These are phyloP conservation scores for Crematogaster levior DNA, from an alignment of 2,888 invertebrate species.

Conservation along the genomic window DNA sequence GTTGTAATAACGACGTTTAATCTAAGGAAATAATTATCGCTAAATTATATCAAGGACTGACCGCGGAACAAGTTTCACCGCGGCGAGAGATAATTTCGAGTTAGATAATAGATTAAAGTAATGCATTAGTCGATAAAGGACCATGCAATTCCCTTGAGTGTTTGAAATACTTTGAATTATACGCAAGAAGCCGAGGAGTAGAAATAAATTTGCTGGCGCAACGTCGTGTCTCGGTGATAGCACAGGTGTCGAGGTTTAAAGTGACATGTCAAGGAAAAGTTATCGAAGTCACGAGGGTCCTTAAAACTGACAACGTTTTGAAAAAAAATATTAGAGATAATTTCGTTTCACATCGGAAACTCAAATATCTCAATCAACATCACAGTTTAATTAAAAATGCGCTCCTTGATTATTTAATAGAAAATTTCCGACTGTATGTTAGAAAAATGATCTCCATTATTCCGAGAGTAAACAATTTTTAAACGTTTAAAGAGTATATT, in stretches of 20 bases:
- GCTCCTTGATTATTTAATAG: not conserved
- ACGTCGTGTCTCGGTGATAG: constrained; percentile 6
- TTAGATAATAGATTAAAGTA: constrained; percentile 19
- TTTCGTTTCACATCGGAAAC: not conserved
- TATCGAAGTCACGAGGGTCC: not conserved
- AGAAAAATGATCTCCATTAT: not conserved
- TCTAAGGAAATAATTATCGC: not conserved
- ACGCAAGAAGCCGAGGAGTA: not conserved
- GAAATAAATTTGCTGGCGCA: constrained; percentile 30
- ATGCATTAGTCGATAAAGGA: not conserved
- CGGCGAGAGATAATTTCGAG: not conserved
- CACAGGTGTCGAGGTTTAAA: constrained; percentile 11
- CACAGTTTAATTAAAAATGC: not conserved
- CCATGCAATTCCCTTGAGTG: not conserved
- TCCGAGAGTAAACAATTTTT: not conserved
- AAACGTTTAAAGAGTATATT: not conserved
- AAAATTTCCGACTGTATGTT: not conserved
- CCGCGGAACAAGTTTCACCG: not conserved
- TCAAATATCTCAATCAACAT: not conserved
- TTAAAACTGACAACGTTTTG: constrained; percentile 8
- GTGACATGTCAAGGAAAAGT: constrained; percentile 26
- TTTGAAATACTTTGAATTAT: constrained; percentile 1
- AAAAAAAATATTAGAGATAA: constrained; percentile 8
- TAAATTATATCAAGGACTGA: not conserved
- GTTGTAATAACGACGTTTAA: not conserved